Evolutionary conservation across 2,113 vertebrate species (phyloP).

Genomic region (Rhea americana): DNA sequence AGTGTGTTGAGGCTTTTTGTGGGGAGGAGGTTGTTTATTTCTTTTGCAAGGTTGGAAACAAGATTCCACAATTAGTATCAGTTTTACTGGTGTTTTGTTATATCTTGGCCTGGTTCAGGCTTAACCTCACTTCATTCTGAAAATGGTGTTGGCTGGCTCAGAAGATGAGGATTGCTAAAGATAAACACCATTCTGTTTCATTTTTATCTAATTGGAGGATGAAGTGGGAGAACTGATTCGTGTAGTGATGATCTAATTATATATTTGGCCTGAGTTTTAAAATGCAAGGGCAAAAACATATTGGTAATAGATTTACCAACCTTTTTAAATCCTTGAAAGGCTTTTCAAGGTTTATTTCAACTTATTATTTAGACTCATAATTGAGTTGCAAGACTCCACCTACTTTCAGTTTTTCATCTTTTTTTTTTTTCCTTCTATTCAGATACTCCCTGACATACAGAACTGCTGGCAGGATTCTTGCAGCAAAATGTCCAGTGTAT

Average conservation of each 20-base stretch:
- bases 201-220: background rate
- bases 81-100: background rate
- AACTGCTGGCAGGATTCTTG: slow-evolving; percentile 44
- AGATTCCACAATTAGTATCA: background rate
- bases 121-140: background rate
- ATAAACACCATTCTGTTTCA: background rate
- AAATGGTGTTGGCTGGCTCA: background rate
- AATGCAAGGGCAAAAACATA: background rate
- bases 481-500: slow-evolving; percentile 48
- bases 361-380: background rate
- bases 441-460: slow-evolving; percentile 26
- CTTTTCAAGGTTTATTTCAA: background rate
- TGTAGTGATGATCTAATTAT: background rate
- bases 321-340: background rate
- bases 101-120: background rate
- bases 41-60: background rate
- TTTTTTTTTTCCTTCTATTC: background rate
- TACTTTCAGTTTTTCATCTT: background rate
- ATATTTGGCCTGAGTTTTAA: background rate
- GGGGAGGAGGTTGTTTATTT: background rate
- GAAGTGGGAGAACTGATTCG: background rate
- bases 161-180: background rate
- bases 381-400: background rate
- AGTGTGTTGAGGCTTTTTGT: background rate
- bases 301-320: background rate